phyloP scores from a whole-genome alignment of 1,140 invertebrate genomes.

The Drosophila sp. region DNA sequence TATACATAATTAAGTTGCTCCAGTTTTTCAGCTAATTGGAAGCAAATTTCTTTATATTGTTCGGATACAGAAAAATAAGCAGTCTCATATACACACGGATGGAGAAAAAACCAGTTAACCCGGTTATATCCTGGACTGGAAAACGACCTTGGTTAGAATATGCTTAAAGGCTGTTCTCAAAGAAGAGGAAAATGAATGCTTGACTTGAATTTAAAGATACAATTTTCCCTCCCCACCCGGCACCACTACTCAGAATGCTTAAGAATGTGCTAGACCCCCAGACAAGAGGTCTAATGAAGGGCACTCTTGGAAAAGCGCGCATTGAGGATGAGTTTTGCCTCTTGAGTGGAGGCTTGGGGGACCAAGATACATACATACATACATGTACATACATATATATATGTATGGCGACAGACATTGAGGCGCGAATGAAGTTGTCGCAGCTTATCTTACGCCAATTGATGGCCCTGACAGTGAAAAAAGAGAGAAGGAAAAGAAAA shows the following conservation, averaged over 20 bases:
- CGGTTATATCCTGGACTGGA: slow-evolving; percentile 50
- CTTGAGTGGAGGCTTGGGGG: slow-evolving; percentile 39
- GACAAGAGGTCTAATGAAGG: slow-evolving; percentile 72
- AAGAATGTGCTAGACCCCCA: slow-evolving; percentile 22
- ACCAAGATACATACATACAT: slow-evolving; percentile 35
- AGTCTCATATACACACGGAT: slow-evolving; percentile 1
- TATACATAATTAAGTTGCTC: slow-evolving; percentile 69
- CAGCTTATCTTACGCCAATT: slow-evolving; percentile 51
- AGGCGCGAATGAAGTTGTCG: slow-evolving; percentile 68
- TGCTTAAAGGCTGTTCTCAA: slow-evolving; percentile 55
- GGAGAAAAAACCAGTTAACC: slow-evolving; percentile 56
- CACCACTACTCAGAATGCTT: slow-evolving; percentile 11
- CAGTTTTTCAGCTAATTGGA: slow-evolving; percentile 68
- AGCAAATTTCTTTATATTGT: slow-evolving; percentile 47
- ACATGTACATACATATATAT: slow-evolving; percentile 21
- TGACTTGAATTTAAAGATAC: slow-evolving; percentile 48
- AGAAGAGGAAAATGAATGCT: slow-evolving; percentile 29
- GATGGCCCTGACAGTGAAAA: slow-evolving; percentile 72
- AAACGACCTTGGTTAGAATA: slow-evolving; percentile 73
- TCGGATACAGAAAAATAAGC: slow-evolving; percentile 5
- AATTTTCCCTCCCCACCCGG: slow-evolving; percentile 25
- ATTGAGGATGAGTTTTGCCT: slow-evolving; percentile 22
- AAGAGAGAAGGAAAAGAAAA: slow-evolving; percentile 42
- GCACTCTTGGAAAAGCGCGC: slow-evolving; percentile 59
- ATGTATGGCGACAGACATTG: slow-evolving; percentile 29